Percentiles rank a stretch among this genome's conserved stretches.
Conservation (phyloP, 1,140 invertebrate species). For the Drosophila tsacasi region DNA sequence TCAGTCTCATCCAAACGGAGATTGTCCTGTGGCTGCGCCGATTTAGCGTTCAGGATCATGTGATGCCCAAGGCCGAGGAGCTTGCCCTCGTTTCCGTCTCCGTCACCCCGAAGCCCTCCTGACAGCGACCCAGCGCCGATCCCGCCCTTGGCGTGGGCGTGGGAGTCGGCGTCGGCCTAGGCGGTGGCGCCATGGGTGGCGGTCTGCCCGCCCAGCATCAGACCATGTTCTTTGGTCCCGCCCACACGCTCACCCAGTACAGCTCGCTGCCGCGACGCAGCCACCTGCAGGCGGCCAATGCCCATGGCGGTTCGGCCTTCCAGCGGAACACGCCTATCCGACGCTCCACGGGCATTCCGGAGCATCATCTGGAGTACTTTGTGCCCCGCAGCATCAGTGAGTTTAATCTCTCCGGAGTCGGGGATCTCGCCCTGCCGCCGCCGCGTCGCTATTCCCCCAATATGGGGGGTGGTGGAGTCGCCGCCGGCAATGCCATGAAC, state of each 20-base stretch:
- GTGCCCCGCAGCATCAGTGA: constrained; percentile 93
- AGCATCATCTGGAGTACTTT: constrained; percentile 91
- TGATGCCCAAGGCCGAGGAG: constrained; percentile 79
- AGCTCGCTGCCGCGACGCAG: constrained; percentile 80
- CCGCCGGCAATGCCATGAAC: constrained; percentile 31
- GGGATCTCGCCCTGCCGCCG: constrained; percentile 86
- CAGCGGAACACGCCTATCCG: constrained; percentile 88
- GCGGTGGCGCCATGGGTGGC: neutral
- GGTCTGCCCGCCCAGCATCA: constrained; percentile 71
- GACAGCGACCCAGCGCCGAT: constrained; percentile 82
- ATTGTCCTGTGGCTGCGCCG: constrained; percentile 89
- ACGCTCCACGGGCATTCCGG: constrained; percentile 87
- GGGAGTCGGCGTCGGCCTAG: neutral
- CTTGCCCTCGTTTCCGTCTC: constrained; percentile 79
- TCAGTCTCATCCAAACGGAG: constrained; percentile 97
- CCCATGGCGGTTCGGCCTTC: constrained; percentile 84
- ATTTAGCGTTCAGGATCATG: constrained; percentile 85
- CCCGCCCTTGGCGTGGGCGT: constrained; percentile 16
- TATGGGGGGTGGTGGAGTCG: constrained; percentile 50
- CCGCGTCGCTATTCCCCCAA: constrained; percentile 82
- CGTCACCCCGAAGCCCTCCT: constrained; percentile 84
- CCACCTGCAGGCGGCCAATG: constrained; percentile 46
- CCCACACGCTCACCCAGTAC: constrained; percentile 76
- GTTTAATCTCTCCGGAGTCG: constrained; percentile 90
- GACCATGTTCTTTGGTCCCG: constrained; percentile 83